Percentiles rank a stretch among this genome's conserved stretches.
These are phyloP conservation scores for Labrus mixtus DNA, from an alignment of 2,113 vertebrate species.

Conservation along the genomic window DNA sequence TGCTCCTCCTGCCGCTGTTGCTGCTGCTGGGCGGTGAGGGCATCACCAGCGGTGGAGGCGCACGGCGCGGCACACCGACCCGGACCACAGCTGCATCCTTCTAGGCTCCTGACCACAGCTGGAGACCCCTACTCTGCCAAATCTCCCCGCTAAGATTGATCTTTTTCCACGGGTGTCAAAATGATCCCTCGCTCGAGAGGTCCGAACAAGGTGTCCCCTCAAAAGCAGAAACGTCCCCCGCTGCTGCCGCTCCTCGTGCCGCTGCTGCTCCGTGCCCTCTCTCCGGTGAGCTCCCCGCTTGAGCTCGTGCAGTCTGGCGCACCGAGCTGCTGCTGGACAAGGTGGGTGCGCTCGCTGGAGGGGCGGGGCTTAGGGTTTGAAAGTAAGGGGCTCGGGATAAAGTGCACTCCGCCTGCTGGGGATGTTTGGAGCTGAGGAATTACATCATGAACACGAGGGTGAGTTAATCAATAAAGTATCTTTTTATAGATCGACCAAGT, in stretches of 20 bases:
- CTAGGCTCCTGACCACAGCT: constrained; percentile 33
- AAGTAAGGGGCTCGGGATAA: constrained; percentile 77
- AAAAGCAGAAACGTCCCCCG: background rate
- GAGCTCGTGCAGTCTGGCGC: constrained; percentile 56
- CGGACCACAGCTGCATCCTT: constrained; percentile 75
- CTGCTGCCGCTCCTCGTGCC: background rate
- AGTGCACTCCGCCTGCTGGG: constrained; percentile 60
- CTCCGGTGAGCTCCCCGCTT: constrained; percentile 38
- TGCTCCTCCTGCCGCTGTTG: constrained; percentile 22
- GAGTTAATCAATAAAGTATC: background rate
- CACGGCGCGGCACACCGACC: constrained; percentile 67
- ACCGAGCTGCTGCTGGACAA: constrained; percentile 62
- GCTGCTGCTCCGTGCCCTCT: constrained; percentile 12
- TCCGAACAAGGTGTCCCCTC: background rate
- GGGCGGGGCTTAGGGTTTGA: constrained; percentile 77
- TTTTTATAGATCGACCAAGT: too few species aligned
- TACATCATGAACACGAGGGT: constrained; percentile 19
- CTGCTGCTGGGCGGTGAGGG: constrained; percentile 69
- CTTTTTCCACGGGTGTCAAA: background rate
- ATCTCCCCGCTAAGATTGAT: constrained; percentile 51
- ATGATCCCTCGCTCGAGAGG: background rate
- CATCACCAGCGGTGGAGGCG: constrained; percentile 76
- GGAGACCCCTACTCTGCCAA: constrained; percentile 52
- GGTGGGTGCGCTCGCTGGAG: constrained; percentile 76
- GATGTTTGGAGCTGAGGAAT: constrained; percentile 31